Base-by-base conservation (phyloP, 2,888 invertebrate species). In the Xiphydria camelus region DNA sequence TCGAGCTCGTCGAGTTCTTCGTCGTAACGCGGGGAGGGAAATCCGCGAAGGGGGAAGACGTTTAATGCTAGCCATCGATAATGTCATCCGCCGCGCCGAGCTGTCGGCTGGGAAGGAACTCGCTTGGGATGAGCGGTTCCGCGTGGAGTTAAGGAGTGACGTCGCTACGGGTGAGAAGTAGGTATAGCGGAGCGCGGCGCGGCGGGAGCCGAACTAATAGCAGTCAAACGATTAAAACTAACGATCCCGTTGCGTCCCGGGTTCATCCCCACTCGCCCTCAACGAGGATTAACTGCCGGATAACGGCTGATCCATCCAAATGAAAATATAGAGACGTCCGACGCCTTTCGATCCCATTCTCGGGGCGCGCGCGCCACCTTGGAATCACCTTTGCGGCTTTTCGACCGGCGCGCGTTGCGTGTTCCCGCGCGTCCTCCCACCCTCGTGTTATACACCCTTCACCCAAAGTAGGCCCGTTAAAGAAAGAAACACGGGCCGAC, bases 161-260 rank as follows among this genome's bases (percentile, higher is more conserved):
- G 14, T 22, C 15, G 20, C 15, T 4, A 10, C 26, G 19, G 10
- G 10, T n/a, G 17, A 25, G 34, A 36, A 7, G 9, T 29, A 4
- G 29, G 12, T 29, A 2, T 29, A 29, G 29, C 29, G 32, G 15
- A 23, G 21, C 23, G 22, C 25, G 26, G 40, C 23, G 34, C 22
- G 48, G 38, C 35, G 35, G 33, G 55, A 55, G 40, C 40, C 17
- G 33, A 41, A 60, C 58, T 61, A 59, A 58, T 60, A 60, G 58
- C 61, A 58, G 61, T 58, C 56, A 52, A 61, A 61, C 59, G 61
- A 61, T 62, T 60, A 61, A 61, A 61, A 61, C 50, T 61, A 61
- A 61, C 60, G 61, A 61, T 51, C 61, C 49, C 61, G 42, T 51
- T 53, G 61, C 51, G 53, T 49, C 53, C 35, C 48, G 41, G 36